Conservation (phyloP, 1,140 invertebrate genomes). For the Drosophila elegans region DNA sequence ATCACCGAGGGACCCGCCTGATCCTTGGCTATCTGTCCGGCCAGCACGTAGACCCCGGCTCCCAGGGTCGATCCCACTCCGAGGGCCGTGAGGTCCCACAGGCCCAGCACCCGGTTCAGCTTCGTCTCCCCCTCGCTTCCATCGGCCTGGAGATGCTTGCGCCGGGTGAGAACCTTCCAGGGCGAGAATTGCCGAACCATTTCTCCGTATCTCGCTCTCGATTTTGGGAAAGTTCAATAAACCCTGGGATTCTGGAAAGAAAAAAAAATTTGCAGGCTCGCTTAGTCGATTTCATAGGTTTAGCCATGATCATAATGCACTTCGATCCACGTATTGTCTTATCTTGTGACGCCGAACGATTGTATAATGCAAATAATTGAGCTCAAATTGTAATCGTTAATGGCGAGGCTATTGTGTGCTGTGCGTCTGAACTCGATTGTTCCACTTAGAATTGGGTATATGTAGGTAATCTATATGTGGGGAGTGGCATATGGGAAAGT, state of each 20-base stretch:
- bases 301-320: conserved; percentile 64
- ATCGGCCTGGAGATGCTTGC: conserved; percentile 65
- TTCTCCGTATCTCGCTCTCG: conserved; percentile 12
- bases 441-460: conserved; percentile 43
- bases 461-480: conserved; percentile 11
- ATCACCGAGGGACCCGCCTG: conserved; percentile 93
- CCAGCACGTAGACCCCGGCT: conserved; percentile 94
- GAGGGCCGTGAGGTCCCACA: conserved; percentile 91
- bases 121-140: conserved; percentile 69
- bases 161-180: conserved; percentile 80
- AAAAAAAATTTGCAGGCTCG: conserved; percentile 22
- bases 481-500: conserved; percentile 14
- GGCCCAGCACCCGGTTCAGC: conserved; percentile 87
- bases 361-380: conserved; percentile 72
- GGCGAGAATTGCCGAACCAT: conserved; percentile 72
- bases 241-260: conserved; percentile 41
- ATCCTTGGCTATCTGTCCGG: conserved; percentile 92
- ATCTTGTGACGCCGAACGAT: conserved; percentile 47
- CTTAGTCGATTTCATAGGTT: conserved; percentile 28
- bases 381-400: conserved; percentile 63
- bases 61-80: conserved; percentile 95
- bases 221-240: conserved; percentile 46
- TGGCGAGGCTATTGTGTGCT: conserved; percentile 56
- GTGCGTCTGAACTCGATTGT: conserved; percentile 53
- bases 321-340: conserved; percentile 40